Base-by-base conservation (phyloP, 2,888 invertebrate genomes). In the Aradus depressus region DNA sequence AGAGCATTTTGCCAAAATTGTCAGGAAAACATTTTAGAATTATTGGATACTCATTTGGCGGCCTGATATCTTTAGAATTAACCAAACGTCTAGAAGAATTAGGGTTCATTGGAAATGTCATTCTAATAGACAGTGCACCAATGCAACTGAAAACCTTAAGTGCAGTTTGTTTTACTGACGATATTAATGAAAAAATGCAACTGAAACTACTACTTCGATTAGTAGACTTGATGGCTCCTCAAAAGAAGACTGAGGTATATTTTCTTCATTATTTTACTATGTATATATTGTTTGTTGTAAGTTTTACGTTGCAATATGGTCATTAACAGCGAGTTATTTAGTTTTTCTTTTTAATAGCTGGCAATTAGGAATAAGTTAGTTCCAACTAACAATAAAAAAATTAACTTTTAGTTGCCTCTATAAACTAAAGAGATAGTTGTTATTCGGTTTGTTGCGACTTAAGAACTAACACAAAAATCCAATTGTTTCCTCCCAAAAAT, bases 1-100 rank as follows among this genome's bases (percentile, higher is more conserved):
- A 76, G 59, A 72, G 83, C 8, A 70, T 74, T 50, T 67, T 72
- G 34, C 70, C 73, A 10, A 64, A 80, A n/a, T 69, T 74, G 8
- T 76, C 75, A 0, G 72, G 73, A 16, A 75, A 78, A 26, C 74
- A 76, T 1, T 92, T 84, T 69, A 76, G 77, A 52, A 65, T 96
- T 1, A 76, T 85, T 12, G 95, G 86, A 2, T 93, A 96, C 71
- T 96, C 95, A 12, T 93, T 80, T 64, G 96, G 96, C 38, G 72
- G 81, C 0, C 67, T 84, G 19, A 72, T 91, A 18, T 81, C 84
- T 0, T 67, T 92, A 50, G 86, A 91, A 65, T 69, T 93, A 53
- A 83, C 80, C 3, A 69, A 77, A 6, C 72, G 76, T 62, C 69
- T 93, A 31, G 88, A 89, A 66, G 69, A 68, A 5, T 70, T 75